phyloP scores from a whole-genome alignment of 1,140 invertebrate genomes.

The Apis laboriosa region DNA sequence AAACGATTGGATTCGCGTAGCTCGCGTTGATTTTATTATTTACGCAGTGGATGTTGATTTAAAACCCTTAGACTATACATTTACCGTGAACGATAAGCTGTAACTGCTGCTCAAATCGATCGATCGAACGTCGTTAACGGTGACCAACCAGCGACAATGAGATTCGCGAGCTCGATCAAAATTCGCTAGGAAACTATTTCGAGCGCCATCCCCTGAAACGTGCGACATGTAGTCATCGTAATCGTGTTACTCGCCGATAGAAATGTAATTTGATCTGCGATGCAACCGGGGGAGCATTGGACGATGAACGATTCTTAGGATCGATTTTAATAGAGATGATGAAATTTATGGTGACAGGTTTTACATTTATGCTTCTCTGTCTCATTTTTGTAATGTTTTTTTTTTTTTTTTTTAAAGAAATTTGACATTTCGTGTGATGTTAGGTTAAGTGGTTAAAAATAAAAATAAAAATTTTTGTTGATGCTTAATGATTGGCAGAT shows the following conservation, averaged over 20 bases:
- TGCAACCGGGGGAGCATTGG: not conserved
- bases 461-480: no score
- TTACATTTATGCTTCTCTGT: no score
- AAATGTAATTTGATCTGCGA: slow-evolving; percentile 12
- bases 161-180: slow-evolving; percentile 32
- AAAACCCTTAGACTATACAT: not conserved
- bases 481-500: no score
- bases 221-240: slow-evolving; percentile 3
- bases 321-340: not conserved
- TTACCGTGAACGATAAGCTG: slow-evolving; percentile 27
- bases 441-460: no score
- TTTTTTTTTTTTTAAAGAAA: no score
- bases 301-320: not conserved
- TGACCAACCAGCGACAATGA: slow-evolving; percentile 15
- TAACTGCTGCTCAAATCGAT: slow-evolving; percentile 26
- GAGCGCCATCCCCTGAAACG: slow-evolving; percentile 7
- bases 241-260: slow-evolving; percentile 16
- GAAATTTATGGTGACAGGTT: no score
- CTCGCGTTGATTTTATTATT: no score
- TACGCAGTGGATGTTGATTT: no score
- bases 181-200: slow-evolving; percentile 28
- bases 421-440: no score
- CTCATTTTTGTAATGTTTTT: no score
- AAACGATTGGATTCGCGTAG: no score
- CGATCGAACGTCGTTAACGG: slow-evolving; percentile 32